These are phyloP conservation scores for Clarias platycephalus DNA, from an alignment of 2,797 vertebrate genomes.

Conservation along the genomic window DNA sequence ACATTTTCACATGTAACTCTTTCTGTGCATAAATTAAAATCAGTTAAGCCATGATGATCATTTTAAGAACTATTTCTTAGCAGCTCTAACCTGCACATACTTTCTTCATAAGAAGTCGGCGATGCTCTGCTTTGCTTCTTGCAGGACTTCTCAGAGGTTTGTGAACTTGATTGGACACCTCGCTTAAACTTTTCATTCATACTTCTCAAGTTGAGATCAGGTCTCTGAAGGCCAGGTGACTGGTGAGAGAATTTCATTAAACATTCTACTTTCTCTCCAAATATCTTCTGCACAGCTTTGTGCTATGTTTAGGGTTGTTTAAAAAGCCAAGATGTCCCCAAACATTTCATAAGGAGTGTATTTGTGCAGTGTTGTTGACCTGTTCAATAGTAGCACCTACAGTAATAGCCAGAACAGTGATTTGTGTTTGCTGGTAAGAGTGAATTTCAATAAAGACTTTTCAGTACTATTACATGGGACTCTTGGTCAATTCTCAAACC, in stretches of 20 bases:
- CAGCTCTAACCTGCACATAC: background rate
- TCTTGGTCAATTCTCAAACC: slow-evolving; percentile 8
- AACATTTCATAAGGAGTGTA: slow-evolving; percentile 4
- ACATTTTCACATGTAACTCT: background rate
- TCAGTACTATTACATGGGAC: slow-evolving; percentile 29
- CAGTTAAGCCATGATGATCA: background rate
- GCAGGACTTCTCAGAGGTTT: background rate
- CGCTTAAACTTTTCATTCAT: background rate
- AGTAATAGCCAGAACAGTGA: slow-evolving; percentile 32
- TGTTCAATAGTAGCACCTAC: slow-evolving; percentile 50
- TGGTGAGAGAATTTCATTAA: background rate
- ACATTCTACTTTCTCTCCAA: background rate
- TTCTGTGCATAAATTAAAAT: background rate
- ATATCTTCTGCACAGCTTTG: background rate
- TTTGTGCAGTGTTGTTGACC: slow-evolving; percentile 23
- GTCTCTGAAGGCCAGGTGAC: background rate
- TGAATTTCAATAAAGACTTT: slow-evolving; percentile 42
- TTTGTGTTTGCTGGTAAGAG: slow-evolving; percentile 45
- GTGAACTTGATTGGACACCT: background rate
- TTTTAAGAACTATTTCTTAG: background rate
- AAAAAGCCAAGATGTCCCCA: slow-evolving; percentile 13
- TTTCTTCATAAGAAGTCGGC: background rate
- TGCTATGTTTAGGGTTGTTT: background rate
- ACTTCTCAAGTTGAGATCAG: background rate
- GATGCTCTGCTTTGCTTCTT: background rate